phyloP scores from a whole-genome alignment of 2,888 invertebrate species.

The Limnephilus rhombicus region DNA sequence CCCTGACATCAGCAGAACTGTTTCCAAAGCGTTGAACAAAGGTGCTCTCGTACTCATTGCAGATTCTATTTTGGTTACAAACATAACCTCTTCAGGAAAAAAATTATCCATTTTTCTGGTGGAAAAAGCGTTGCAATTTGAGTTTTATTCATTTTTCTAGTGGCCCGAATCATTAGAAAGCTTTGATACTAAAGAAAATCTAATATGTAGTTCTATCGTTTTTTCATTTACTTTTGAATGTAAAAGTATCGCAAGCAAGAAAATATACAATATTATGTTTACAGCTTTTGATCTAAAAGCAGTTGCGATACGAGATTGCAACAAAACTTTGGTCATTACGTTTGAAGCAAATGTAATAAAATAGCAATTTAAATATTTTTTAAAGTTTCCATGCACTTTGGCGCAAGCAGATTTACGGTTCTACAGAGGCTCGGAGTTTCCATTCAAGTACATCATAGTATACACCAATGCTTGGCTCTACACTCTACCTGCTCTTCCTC shows the following conservation, averaged over 20 bases:
- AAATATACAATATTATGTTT: not conserved
- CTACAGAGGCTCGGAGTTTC: constrained; percentile 21
- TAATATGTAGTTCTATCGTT: too few species aligned
- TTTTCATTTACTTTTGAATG: too few species aligned
- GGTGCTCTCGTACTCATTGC: too few species aligned
- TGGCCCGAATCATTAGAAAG: too few species aligned
- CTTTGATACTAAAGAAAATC: too few species aligned
- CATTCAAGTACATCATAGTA: not conserved
- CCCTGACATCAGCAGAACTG: too few species aligned
- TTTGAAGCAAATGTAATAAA: constrained; percentile 36
- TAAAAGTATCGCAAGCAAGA: not conserved
- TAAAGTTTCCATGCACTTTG: constrained; percentile 6
- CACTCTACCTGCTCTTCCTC: not conserved
- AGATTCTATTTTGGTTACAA: too few species aligned
- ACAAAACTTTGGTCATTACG: constrained; percentile 13
- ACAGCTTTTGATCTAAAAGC: not conserved
- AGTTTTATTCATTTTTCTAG: too few species aligned
- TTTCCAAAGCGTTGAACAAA: too few species aligned
- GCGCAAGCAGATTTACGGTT: constrained; percentile 26
- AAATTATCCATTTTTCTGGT: too few species aligned
- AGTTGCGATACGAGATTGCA: constrained; percentile 1
- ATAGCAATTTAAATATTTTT: constrained; percentile 23
- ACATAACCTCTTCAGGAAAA: too few species aligned
- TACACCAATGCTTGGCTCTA: not conserved
- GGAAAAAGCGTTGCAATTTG: too few species aligned